phyloP scores from a whole-genome alignment of 1,140 invertebrate genomes.

The Caenorhabditis elegans region WBcel235 BX284605.5:9801001-9801500 shows the following conservation, averaged over 20 bases:
- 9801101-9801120: no score
- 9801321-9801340: not conserved
- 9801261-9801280: not conserved
- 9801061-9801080: no score
- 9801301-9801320: not conserved
- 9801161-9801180: no score
- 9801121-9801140: no score
- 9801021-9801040: no score
- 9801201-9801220: no score
- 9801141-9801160: no score
- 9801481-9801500: slow-evolving; percentile 1
- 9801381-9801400: not conserved
- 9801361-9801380: not conserved
- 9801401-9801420: not conserved
- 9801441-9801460: not conserved
- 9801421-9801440: not conserved
- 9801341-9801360: not conserved
- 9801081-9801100: no score
- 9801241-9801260: not conserved
- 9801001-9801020: no score
- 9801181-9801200: no score
- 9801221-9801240: no score
- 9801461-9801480: not conserved
- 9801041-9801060: no score
- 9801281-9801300: not conserved